Evolutionary conservation across 2,113 vertebrate genomes (phyloP), one percentile per base, ranked within the genome.

Genomic region (Rhodinocichla rosea): DNA sequence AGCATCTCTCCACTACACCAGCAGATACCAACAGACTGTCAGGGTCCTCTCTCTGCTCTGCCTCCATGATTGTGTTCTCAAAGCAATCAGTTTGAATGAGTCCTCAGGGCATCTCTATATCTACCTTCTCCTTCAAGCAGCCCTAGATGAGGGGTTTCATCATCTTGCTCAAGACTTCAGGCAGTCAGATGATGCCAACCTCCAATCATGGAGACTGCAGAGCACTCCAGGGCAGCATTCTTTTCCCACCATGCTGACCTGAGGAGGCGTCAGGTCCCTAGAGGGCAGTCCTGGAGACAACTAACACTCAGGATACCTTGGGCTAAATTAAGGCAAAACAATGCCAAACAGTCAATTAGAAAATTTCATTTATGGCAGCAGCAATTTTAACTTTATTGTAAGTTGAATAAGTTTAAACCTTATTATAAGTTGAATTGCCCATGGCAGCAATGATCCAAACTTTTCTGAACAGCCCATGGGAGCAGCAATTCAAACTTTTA

Each of bases 11-110:
- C 22, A 5, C 2, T 7, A 4, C 11, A 1, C 0, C 98, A 98
- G 97, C 98, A 98, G 98, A 98, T 98, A 68, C 6, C 37, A 42
- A 60, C 5, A 65, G 62, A 32, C 11, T 7, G 2, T 42, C 35
- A 71, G 11, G 23, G 13, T 65, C 60, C 15, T 28, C 28, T 52
- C 14, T 50, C 39, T n/a, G 45, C 11, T 53, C 69, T 68, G 28
- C 11, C 9, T 75, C 33, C 33, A 17, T 45, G 28, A 53, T 19
- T 53, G 6, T 53, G 39, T 33, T 75, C 37, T 68, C 62, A 89
- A 68, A 75, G 24, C 19, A 67, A n/a, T 60, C 20, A 26, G 11
- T 35, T 45, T 68, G 30, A 64, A 59, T 44, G 19, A 59, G 40
- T 56, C 35, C 49, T 79, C 30, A 71, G 24, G 20, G 20, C 30